Evolutionary conservation across 2,888 invertebrate genomes (phyloP), one percentile per base, ranked within the genome.

Genomic region (Boloria euphrosyne): DNA sequence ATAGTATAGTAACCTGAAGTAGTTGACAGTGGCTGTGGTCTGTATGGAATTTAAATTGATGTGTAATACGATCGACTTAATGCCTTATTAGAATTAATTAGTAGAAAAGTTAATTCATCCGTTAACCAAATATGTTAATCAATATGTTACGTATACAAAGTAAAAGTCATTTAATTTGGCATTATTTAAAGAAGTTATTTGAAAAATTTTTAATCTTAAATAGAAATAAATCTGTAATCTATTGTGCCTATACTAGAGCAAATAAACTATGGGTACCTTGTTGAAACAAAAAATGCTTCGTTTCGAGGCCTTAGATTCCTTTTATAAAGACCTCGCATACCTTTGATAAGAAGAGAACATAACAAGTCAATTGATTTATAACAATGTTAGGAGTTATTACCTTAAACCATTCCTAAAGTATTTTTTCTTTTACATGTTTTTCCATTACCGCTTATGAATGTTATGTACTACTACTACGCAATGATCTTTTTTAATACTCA

Each of bases 201-300:
- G 16, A 16, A 49, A 6, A n/a, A 49, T 0, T 13, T 49, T 31
- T 31, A 31, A 31, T 31, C 31, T 31, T 31, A 31, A 31, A 31
- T 31, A 31, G 7, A 31, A 31, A 31, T 31, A 31, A 1, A 31
- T 31, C 7, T 7, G 31, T 7, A 31, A 7, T 49, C 16, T 18
- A 13, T 13, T 50, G 7, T 49, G 17, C 17, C 7, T 22, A 27
- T 18, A 3, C 5, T 22, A 52, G 22, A 4, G 27, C 53, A 22
- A 54, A 51, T 64, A 63, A 44, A 64, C 51, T 47, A 57, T n/a
- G n/a, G n/a, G n/a, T 46, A 52, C 61, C 62, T 59, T 65, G 61
- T 62, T 58, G 50, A 58, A 62, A 47, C 52, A 66, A 69, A 66
- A 66, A 68, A 66, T 67, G 64, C 65, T 60, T n/a, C n/a, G n/a